These are phyloP conservation scores for Paratilapia polleni DNA, from an alignment of 2,113 vertebrate genomes.

Conservation along the genomic window DNA sequence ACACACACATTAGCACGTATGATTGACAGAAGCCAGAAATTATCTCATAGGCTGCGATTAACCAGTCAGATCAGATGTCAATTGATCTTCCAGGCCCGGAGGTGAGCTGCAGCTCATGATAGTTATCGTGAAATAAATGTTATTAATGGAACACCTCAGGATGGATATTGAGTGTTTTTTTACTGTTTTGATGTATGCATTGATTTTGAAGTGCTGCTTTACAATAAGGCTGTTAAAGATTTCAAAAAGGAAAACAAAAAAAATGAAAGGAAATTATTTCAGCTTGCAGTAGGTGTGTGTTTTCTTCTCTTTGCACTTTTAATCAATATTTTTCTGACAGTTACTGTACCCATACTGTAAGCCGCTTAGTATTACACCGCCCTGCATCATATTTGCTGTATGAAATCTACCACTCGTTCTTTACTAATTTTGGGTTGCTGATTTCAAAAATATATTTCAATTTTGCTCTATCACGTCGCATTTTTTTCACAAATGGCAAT, in stretches of 20 bases:
- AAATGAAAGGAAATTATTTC: neutral
- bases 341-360: neutral
- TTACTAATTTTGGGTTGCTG: too few species aligned
- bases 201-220: constrained; percentile 34
- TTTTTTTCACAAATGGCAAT: too few species aligned
- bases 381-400: too few species aligned
- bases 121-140: constrained; percentile 39
- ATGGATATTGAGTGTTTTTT: constrained; percentile 13
- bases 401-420: too few species aligned
- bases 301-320: neutral
- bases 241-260: neutral
- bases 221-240: neutral
- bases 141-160: constrained; percentile 21
- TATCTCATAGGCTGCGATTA: constrained; percentile 52
- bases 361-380: too few species aligned
- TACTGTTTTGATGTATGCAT: constrained; percentile 31
- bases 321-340: neutral
- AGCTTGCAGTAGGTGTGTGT: neutral
- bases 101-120: constrained; percentile 22
- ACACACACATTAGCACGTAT: constrained; percentile 47
- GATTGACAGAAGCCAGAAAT: constrained; percentile 58
- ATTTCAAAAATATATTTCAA: too few species aligned
- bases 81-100: constrained; percentile 46
- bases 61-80: constrained; percentile 59
- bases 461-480: too few species aligned